Evolutionary conservation across 2,113 vertebrate genomes (phyloP).

Genomic region (Odontesthes bonariensis): DNA sequence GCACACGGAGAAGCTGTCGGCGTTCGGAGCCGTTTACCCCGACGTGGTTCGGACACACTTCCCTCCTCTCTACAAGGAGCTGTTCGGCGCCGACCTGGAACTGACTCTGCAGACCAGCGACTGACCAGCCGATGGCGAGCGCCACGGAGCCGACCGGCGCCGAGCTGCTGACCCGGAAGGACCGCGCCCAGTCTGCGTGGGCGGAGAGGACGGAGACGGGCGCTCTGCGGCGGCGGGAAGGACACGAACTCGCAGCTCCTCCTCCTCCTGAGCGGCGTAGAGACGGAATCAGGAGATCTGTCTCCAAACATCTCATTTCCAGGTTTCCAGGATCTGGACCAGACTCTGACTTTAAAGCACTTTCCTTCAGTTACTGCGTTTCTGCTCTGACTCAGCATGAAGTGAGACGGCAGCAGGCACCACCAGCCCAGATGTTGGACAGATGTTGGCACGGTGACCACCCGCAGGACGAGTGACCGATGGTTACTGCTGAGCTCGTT

Average conservation of each 20-base stretch:
- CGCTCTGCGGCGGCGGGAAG: no score
- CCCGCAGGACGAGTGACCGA: no score
- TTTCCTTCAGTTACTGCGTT: background rate
- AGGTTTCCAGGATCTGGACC: background rate
- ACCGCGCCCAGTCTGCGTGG: background rate
- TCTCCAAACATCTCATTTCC: background rate
- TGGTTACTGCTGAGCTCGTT: no score
- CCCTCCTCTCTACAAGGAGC: slow-evolving; percentile 95
- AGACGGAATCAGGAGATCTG: background rate
- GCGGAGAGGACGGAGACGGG: slow-evolving; percentile 45
- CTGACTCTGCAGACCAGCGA: slow-evolving; percentile 88
- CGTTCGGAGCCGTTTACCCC: slow-evolving; percentile 93
- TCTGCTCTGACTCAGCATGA: no score
- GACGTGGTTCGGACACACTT: slow-evolving; percentile 93
- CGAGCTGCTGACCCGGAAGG: background rate
- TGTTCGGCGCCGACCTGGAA: slow-evolving; percentile 94
- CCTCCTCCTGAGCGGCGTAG: background rate
- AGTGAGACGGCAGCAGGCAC: no score
- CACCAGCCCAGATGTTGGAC: no score
- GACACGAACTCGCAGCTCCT: background rate
- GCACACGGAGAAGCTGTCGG: slow-evolving; percentile 92
- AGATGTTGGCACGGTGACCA: no score
- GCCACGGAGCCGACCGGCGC: background rate
- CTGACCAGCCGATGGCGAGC: slow-evolving; percentile 68
- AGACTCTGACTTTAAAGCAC: background rate